Evolutionary conservation across 2,888 invertebrate species (phyloP), one percentile per base, ranked within the genome.

Genomic region (Drosophila quinaria): DNA sequence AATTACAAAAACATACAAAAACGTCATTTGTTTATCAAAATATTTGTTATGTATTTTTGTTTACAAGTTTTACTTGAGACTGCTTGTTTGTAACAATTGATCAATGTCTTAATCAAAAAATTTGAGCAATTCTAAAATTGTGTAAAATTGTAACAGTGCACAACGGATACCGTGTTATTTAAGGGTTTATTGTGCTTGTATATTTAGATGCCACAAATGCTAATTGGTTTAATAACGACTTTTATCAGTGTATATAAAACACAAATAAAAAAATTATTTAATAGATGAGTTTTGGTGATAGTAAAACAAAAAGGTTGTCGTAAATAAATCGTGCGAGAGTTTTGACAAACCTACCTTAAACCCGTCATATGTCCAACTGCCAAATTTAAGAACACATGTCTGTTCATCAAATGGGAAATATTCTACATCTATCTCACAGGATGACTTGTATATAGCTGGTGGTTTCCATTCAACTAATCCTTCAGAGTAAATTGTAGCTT

Each of bases 311-410:
- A 41, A 39, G 55, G 17, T 52, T 54, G 42, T 65, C 58, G 58
- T 56, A 66, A 63, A 69, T 50, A 62, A 47, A 68, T 77, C 70
- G 80, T 79, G 73, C 73, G 70, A 77, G 64, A 70, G 70, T 65
- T 76, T 74, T 58, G 59, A 65, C 62, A 79, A 77, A 92, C 95
- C 95, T 96, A 97, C 97, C 97, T 97, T 97, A 94, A 97, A 97
- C 94, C 98, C 98, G 94, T 98, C 98, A 95, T 98, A 98, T 92
- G 98, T 98, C 98, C 98, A 98, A 95, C 97, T 97, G 94, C 98
- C 98, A 95, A 98, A 97, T 95, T 98, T 98, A 95, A 98, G 96
- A 94, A 97, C 97, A 95, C 98, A 98, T 94, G 97, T 97, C 95
- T 98, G 98, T 94, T 97, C 97, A 95, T 98, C 98, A 95, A 97